These are phyloP conservation scores for Sternotherus odoratus DNA, from an alignment of 2,797 vertebrate genomes.

Conservation along the genomic window DNA sequence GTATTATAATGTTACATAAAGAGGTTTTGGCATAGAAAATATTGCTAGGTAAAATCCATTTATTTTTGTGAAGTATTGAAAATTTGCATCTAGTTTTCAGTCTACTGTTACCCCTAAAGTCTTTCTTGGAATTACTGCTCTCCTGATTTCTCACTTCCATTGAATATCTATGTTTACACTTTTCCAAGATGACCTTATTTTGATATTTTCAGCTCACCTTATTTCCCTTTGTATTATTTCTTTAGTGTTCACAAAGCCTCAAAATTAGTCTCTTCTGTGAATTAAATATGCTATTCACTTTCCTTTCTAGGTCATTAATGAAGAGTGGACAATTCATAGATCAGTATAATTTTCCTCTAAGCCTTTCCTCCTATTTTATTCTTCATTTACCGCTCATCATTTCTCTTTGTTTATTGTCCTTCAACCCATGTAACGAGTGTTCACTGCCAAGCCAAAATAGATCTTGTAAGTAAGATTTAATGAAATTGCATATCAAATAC, in stretches of 20 bases:
- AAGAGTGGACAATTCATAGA: background rate
- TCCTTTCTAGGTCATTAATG: background rate
- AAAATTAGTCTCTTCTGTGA: background rate
- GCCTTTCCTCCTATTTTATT: background rate
- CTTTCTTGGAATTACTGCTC: constrained; percentile 30
- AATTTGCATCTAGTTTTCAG: constrained; percentile 51
- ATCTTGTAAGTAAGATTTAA: background rate
- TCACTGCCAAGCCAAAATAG: background rate
- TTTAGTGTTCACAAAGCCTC: background rate
- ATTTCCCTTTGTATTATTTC: background rate
- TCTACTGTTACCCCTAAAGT: constrained; percentile 6
- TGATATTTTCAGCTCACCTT: background rate
- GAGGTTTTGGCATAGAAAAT: background rate
- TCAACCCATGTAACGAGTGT: background rate
- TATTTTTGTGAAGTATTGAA: background rate
- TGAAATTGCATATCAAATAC: background rate
- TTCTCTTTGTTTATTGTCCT: background rate
- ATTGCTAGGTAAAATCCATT: too few relatives aligned
- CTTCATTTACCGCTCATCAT: background rate
- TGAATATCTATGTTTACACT: constrained; percentile 34
- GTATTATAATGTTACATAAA: background rate
- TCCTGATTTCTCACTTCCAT: constrained; percentile 20
- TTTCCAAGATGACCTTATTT: background rate
- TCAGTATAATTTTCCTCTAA: background rate
- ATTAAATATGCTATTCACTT: background rate